Percentiles rank a stretch among this genome's conserved stretches.
Evolutionary conservation across 2,113 vertebrate species (phyloP).

Genomic region (Alethe diademata): DNA sequence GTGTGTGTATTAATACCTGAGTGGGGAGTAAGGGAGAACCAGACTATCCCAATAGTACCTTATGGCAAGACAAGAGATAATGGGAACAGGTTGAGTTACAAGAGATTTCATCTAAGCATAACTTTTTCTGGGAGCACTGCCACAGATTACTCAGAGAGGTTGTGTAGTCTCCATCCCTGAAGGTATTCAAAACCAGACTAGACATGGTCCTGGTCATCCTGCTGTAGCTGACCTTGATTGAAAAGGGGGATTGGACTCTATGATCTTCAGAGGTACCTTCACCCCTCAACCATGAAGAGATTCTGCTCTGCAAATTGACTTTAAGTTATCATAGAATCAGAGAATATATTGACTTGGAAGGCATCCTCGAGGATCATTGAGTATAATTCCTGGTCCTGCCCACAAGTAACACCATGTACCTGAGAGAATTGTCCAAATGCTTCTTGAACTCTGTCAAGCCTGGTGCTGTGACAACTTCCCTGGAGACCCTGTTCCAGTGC

Average conservation of each 20-base stretch:
- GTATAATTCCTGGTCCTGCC: not conserved
- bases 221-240: not conserved
- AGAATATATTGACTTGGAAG: not conserved
- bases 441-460: not conserved
- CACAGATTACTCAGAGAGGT: not conserved
- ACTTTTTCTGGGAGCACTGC: not conserved
- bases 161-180: not conserved
- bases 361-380: not conserved
- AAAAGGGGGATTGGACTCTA: not conserved
- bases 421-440: not conserved
- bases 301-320: not conserved
- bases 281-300: fast-evolving
- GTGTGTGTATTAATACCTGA: not conserved
- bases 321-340: not conserved
- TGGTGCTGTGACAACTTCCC: not conserved
- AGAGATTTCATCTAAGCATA: not conserved
- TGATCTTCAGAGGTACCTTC: not conserved
- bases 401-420: fast-evolving
- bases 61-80: not conserved
- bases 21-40: not conserved
- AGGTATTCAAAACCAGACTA: not conserved
- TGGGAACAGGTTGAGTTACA: not conserved
- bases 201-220: not conserved
- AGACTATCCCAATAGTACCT: not conserved
- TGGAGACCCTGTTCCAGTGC: not conserved